Conservation (phyloP, 2,797 vertebrate species). For the Pangasius mekongensis region DNA sequence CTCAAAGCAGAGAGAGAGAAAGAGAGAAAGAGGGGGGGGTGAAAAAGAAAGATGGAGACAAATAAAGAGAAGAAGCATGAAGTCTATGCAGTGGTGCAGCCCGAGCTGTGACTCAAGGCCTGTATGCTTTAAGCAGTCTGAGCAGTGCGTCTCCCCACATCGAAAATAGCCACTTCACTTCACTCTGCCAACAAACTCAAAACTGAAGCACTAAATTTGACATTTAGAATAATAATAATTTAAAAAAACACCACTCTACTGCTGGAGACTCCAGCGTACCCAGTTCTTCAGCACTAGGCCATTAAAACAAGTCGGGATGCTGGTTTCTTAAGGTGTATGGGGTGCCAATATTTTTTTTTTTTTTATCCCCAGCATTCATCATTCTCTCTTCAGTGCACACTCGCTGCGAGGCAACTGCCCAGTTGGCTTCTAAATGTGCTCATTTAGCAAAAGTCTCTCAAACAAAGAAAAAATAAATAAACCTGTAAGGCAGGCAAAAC, state of each 20-base stretch:
- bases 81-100: background rate
- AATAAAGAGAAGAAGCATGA: background rate
- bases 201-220: background rate
- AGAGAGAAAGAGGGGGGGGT: background rate
- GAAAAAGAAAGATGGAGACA: slow-evolving; percentile 2
- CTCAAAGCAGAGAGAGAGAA: slow-evolving; percentile 24
- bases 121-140: slow-evolving; percentile 52
- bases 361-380: background rate
- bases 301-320: background rate
- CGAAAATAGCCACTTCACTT: slow-evolving; percentile 24
- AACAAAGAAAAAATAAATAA: background rate
- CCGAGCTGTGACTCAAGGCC: slow-evolving; percentile 9
- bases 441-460: background rate
- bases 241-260: rapidly evolving
- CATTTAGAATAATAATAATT: background rate
- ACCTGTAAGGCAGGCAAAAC: too few relatives aligned
- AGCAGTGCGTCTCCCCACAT: slow-evolving; percentile 42
- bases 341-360: background rate
- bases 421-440: background rate
- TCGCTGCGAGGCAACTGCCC: background rate
- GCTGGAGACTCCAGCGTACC: background rate
- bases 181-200: slow-evolving; percentile 31
- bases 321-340: background rate
- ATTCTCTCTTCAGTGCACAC: background rate
- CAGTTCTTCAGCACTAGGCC: background rate